Evolutionary conservation across 2,113 vertebrate genomes (phyloP), one percentile per base, ranked within the genome.

Genomic region (Poeciliopsis occidentalis): DNA sequence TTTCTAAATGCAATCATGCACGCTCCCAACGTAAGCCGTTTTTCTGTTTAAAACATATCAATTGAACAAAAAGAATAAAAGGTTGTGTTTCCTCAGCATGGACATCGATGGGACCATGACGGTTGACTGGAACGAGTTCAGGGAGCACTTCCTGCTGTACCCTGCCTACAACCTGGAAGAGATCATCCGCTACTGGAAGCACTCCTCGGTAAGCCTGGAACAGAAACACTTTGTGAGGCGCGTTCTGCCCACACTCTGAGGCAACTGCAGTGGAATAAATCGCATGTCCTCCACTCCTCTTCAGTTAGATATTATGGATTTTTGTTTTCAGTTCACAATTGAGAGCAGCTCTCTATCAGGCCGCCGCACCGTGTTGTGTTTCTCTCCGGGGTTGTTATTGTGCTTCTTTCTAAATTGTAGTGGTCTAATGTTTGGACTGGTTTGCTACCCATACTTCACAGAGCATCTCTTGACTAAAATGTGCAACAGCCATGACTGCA

Each of bases 111-210:
- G 97, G 19, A 96, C 95, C 12, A 97, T 99, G 95, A 95, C 96
- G 78, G 94, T 99, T 29, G 97, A 98, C 88, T 99, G 97, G 97
- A 96, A 97, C 65, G 97, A 98, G 75, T 98, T 97, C 97, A 93
- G 96, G 60, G 96, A 98, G 73, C 96, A 98, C 85, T 98, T 98
- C 89, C 94, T 97, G 80, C 95, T 99, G 76, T 96, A 95, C 81
- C 96, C 97, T 3, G 96, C 92, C 54, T 93, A 96, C 79, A 95
- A 97, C 84, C 96, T 99, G 71, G 93, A 98, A 70, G 95, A 96
- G 89, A 98, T 99, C 80, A 86, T 98, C 76, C 94, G 94, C 68
- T 96, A 95, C 80, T 98, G 97, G 97, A 99, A 98, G 78, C 97
- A 98, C 90, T 97, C 97, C 57, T 94, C 95, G 66, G 97, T 97